phyloP scores from a whole-genome alignment of 2,888 invertebrate genomes.

The Machimus rusticus region DNA sequence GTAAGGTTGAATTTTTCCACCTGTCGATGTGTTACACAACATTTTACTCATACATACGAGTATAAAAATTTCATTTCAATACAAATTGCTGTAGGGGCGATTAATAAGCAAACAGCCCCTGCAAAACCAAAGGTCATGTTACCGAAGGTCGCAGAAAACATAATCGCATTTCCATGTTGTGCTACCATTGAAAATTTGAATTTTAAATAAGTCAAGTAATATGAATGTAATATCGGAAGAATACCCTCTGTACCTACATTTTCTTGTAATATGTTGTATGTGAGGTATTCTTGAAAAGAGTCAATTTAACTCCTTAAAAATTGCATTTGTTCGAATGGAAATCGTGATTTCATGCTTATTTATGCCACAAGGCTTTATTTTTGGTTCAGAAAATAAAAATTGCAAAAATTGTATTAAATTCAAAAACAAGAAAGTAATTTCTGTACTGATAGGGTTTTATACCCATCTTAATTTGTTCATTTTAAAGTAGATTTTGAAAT shows the following conservation, averaged over 20 bases:
- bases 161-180: not conserved
- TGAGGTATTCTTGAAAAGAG: not conserved
- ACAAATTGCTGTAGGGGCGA: not conserved
- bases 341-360: not conserved
- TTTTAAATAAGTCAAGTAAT: not conserved
- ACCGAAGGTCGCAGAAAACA: not conserved
- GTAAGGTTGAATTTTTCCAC: not conserved
- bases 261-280: not conserved
- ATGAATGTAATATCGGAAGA: not conserved
- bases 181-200: not conserved
- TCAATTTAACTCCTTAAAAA: not conserved
- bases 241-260: not conserved
- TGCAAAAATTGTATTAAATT: not conserved
- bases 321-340: not conserved
- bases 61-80: not conserved
- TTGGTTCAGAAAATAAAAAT: not conserved
- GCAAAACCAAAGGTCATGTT: not conserved
- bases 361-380: not conserved
- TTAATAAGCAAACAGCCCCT: not conserved
- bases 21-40: not conserved
- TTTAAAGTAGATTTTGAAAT: too few relatives aligned
- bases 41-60: not conserved
- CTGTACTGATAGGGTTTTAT: too few relatives aligned
- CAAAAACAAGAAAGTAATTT: too few relatives aligned
- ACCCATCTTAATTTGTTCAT: too few relatives aligned